These are phyloP conservation scores for Falcaria lacertinaria DNA, from an alignment of 2,888 invertebrate genomes.

Conservation along the genomic window DNA sequence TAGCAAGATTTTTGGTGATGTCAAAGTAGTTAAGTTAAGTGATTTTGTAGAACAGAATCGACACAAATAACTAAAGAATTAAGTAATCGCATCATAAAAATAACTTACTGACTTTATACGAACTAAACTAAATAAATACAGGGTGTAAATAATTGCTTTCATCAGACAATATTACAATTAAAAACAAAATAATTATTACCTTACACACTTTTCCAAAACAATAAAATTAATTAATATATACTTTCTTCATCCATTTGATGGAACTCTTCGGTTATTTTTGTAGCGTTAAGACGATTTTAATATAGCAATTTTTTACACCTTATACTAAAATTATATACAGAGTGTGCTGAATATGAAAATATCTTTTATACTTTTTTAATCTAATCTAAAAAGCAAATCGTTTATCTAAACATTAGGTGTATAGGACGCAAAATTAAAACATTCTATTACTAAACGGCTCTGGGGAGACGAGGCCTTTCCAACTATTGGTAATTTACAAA, in stretches of 20 bases:
- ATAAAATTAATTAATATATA: not conserved
- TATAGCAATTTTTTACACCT: conserved; percentile 63
- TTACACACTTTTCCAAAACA: conserved; percentile 8
- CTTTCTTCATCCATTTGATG: conserved; percentile 47
- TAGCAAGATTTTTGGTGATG: no score
- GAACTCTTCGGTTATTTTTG: conserved; percentile 25
- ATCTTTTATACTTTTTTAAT: conserved; percentile 34
- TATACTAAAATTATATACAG: conserved; percentile 61
- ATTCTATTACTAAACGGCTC: not conserved
- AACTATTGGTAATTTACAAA: not conserved
- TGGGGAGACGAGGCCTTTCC: conserved; percentile 10
- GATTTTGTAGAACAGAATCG: conserved; percentile 12
- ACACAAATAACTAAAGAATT: conserved; percentile 31
- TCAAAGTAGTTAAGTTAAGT: no score
- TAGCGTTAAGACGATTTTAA: conserved; percentile 26
- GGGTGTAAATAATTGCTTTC: conserved; percentile 56
- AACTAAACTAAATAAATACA: conserved; percentile 52
- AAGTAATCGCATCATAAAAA: conserved; percentile 41
- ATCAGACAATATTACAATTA: conserved; percentile 10
- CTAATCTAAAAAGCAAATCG: conserved; percentile 36
- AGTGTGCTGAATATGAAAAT: conserved; percentile 58
- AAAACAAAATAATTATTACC: conserved; percentile 2
- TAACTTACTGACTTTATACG: conserved; percentile 34
- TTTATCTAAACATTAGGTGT: conserved; percentile 12
- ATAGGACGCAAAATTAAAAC: conserved; percentile 19